phyloP scores from a whole-genome alignment of 2,113 vertebrate genomes.

The Orthonyx spaldingii region DNA sequence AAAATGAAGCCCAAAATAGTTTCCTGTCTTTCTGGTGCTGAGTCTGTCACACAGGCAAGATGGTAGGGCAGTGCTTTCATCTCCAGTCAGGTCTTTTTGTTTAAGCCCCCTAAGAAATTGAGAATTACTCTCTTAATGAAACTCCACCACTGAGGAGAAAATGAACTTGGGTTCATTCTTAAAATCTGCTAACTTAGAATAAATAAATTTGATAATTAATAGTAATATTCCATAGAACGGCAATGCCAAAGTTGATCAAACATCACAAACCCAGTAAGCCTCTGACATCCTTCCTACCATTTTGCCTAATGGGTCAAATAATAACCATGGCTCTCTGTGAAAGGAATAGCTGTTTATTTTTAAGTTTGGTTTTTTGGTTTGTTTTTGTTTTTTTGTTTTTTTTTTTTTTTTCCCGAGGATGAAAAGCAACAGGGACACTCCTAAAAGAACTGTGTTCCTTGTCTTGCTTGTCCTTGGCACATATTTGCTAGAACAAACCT shows the following conservation, averaged over 20 bases:
- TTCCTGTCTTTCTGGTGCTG: not conserved
- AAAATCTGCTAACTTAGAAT: not conserved
- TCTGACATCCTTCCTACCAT: not conserved
- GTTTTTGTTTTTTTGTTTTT: too few species aligned
- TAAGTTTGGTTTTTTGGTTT: not conserved
- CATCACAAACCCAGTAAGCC: not conserved
- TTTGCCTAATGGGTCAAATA: not conserved
- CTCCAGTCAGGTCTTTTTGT: not conserved
- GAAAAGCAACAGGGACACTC: not conserved
- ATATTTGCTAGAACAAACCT: not conserved
- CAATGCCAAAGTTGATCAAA: not conserved
- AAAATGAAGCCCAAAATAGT: not conserved
- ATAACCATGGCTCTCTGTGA: not conserved
- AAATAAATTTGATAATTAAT: not conserved
- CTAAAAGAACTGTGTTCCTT: not conserved
- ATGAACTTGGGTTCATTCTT: not conserved
- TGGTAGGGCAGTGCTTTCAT: accelerated
- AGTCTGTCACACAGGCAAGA: not conserved
- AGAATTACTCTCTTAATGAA: not conserved
- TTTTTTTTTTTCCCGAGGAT: not conserved
- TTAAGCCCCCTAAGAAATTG: not conserved
- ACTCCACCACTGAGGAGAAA: not conserved
- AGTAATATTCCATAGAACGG: not conserved
- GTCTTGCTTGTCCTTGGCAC: not conserved
- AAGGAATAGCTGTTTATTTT: not conserved